These are phyloP conservation scores for Nemapogon koenigi DNA, from an alignment of 2,888 invertebrate species.

Conservation along the genomic window DNA sequence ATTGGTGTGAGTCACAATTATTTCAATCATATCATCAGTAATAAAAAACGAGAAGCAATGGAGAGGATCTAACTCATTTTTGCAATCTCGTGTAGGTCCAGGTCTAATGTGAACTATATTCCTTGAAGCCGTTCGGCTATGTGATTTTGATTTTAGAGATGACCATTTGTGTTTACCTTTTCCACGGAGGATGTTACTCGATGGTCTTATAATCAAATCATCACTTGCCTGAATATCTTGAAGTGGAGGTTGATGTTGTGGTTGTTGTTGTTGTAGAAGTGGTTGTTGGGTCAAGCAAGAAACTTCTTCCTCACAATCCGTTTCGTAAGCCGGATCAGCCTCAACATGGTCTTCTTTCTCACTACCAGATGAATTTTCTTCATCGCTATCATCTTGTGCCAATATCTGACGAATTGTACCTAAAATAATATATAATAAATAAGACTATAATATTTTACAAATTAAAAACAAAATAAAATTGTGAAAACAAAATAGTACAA, in stretches of 20 bases:
- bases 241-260: no score
- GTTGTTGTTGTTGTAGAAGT: no score
- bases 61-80: no score
- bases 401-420: constrained; percentile 9
- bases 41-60: no score
- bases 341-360: constrained; percentile 7
- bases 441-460: background rate
- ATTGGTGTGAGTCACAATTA: background rate
- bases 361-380: background rate
- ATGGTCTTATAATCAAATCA: constrained; percentile 1
- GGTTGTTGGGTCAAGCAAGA: constrained; percentile 5
- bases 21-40: no score
- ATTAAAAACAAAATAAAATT: background rate
- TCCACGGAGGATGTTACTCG: constrained; percentile 2
- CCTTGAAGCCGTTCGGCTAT: no score
- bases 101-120: no score
- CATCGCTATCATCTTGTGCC: constrained; percentile 4
- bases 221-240: no score
- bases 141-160: no score
- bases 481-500: background rate
- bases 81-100: no score
- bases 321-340: constrained; percentile 11
- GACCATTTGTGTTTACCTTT: constrained; percentile 4
- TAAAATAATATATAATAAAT: constrained; percentile 6
- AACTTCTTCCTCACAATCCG: constrained; percentile 10